phyloP scores from a whole-genome alignment of 1,140 invertebrate genomes.

The Drosophila arawakana region DNA sequence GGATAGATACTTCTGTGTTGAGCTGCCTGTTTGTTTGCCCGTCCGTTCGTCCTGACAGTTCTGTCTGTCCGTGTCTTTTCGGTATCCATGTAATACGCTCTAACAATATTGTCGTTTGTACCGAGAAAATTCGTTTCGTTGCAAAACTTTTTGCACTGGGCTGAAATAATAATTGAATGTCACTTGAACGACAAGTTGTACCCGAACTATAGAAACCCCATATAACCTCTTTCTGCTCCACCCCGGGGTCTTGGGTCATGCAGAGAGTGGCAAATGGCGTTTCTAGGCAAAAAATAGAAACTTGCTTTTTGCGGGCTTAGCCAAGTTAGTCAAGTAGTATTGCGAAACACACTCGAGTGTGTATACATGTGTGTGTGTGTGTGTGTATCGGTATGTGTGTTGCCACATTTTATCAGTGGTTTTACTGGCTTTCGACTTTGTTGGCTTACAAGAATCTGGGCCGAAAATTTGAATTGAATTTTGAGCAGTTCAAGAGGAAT shows the following conservation, averaged over 20 bases:
- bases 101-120: slow-evolving; percentile 77
- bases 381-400: slow-evolving; percentile 14
- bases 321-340: slow-evolving; percentile 45
- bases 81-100: slow-evolving; percentile 63
- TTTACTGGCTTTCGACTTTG: slow-evolving; percentile 64
- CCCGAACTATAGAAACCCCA: slow-evolving; percentile 1
- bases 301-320: slow-evolving; percentile 69
- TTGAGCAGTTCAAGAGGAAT: slow-evolving; percentile 75
- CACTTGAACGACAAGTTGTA: slow-evolving; percentile 79
- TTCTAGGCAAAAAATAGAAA: slow-evolving; percentile 64
- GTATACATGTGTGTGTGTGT: slow-evolving; percentile 21
- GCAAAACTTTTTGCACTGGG: slow-evolving; percentile 66
- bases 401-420: slow-evolving; percentile 72
- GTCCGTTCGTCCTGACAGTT: slow-evolving; percentile 12
- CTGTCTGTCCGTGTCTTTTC: slow-evolving; percentile 18
- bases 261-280: slow-evolving; percentile 69
- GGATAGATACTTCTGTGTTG: slow-evolving; percentile 9
- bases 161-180: slow-evolving; percentile 83
- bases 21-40: slow-evolving; percentile 6
- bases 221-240: background rate
- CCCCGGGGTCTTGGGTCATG: background rate
- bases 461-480: slow-evolving; percentile 75
- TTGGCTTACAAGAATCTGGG: slow-evolving; percentile 47
- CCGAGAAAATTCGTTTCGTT: slow-evolving; percentile 46
- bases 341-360: slow-evolving; percentile 13